A percentile compares a stretch with the other conserved stretches of the same genome.
Conservation (phyloP, 2,113 vertebrate species). For the Lampris megalopsis region DNA sequence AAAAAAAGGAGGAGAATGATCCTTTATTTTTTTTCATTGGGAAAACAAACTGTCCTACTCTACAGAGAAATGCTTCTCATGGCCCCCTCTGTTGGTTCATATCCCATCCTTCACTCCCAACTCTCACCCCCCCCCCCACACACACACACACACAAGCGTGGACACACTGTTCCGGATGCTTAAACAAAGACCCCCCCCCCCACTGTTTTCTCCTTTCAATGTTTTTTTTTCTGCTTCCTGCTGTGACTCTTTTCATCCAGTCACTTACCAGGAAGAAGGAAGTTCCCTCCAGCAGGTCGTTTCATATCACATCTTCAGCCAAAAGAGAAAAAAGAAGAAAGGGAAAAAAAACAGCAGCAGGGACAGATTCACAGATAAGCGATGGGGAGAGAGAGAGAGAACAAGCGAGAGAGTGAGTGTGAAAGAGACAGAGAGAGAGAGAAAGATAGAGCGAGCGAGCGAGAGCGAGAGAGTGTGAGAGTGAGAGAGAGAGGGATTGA, state of each 20-base stretch:
- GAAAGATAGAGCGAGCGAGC: neutral
- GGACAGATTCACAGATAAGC: slow-evolving; percentile 25
- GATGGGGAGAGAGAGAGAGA: neutral
- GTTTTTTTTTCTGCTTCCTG: slow-evolving; percentile 10
- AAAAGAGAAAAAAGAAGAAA: neutral
- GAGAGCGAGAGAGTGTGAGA: neutral
- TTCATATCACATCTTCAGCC: slow-evolving; percentile 37
- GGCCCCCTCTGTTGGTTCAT: slow-evolving; percentile 55
- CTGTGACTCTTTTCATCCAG: slow-evolving; percentile 57
- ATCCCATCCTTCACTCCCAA: slow-evolving; percentile 57
- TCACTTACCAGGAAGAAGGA: slow-evolving; percentile 69
- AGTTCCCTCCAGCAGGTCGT: slow-evolving; percentile 57
- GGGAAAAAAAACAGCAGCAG: slow-evolving; percentile 27
- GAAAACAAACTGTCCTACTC: slow-evolving; percentile 72
- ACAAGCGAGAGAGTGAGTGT: neutral
- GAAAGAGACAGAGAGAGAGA: neutral
- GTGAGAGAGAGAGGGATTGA: neutral
- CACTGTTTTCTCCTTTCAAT: slow-evolving; percentile 28
- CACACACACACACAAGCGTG: neutral
- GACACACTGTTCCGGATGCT: slow-evolving; percentile 51
- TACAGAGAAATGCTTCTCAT: slow-evolving; percentile 61
- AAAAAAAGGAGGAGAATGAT: slow-evolving; percentile 45
- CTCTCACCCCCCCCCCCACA: slow-evolving; percentile 43
- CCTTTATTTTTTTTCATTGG: slow-evolving; percentile 25
- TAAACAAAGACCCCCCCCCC: slow-evolving; percentile 68